Percentiles rank a stretch among this genome's conserved stretches.
These are phyloP conservation scores for Achatina immaculata DNA, from an alignment of 1,140 invertebrate genomes.

Conservation along the genomic window DNA sequence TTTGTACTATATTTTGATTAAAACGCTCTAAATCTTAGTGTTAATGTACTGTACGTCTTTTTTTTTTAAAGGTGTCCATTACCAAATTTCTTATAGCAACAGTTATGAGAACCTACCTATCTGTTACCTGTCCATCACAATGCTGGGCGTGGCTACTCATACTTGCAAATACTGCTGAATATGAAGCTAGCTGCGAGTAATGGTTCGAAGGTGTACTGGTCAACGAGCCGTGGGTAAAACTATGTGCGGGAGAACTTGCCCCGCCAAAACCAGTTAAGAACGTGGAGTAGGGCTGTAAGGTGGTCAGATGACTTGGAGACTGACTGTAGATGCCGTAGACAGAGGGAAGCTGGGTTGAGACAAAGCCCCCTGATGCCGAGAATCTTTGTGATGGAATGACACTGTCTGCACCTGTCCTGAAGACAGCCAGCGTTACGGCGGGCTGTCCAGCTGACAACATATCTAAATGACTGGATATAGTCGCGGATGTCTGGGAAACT, in stretches of 20 bases:
- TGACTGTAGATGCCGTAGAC: slow-evolving; percentile 50
- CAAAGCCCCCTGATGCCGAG: slow-evolving; percentile 31
- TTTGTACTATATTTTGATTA: too few species aligned
- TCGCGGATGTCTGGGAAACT: slow-evolving; percentile 28
- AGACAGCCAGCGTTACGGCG: slow-evolving; percentile 44
- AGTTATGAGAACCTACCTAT: slow-evolving; percentile 7
- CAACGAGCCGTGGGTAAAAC: slow-evolving; percentile 32
- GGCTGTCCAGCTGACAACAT: slow-evolving; percentile 54
- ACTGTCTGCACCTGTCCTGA: slow-evolving; percentile 38
- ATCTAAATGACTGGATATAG: slow-evolving; percentile 30
- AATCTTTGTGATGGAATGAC: slow-evolving; percentile 16
- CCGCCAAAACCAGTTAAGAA: slow-evolving; percentile 32
- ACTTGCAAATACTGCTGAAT: slow-evolving; percentile 65
- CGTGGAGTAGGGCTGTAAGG: slow-evolving; percentile 35
- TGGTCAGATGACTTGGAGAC: slow-evolving; percentile 38
- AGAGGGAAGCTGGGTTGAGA: slow-evolving; percentile 48
- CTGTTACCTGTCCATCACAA: slow-evolving; percentile 29
- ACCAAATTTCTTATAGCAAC: too few species aligned
- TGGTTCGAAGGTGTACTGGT: slow-evolving; percentile 35
- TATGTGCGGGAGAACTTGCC: slow-evolving; percentile 44
- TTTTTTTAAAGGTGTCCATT: too few species aligned
- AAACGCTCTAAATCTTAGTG: too few species aligned
- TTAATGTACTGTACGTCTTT: too few species aligned
- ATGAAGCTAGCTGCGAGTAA: slow-evolving; percentile 64
- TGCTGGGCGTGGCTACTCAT: slow-evolving; percentile 65